Evolutionary conservation across 2,797 vertebrate species (phyloP).

Genomic region (Adelosebastes latens): DNA sequence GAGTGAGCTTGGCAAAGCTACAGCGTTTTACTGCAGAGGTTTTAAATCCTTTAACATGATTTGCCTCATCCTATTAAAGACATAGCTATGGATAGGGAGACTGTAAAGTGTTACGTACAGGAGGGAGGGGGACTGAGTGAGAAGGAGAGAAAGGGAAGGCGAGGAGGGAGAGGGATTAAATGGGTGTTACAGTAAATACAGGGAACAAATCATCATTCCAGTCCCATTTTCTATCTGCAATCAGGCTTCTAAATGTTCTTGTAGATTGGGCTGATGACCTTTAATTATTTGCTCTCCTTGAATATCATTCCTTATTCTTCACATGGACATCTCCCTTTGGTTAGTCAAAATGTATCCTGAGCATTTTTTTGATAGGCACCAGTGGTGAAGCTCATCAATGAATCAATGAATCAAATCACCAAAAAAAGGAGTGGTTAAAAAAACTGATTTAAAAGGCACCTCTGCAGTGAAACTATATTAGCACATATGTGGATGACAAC

Average conservation of each 20-base stretch:
- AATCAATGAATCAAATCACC: no score
- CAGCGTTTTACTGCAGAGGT: slow-evolving; percentile 75
- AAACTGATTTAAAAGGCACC: not conserved
- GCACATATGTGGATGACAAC: not conserved
- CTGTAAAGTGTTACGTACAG: slow-evolving; percentile 66
- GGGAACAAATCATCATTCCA: slow-evolving; percentile 62
- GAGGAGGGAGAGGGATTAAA: slow-evolving; percentile 62
- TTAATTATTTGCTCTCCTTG: slow-evolving; percentile 25
- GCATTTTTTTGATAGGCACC: not conserved
- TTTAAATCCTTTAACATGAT: slow-evolving; percentile 85
- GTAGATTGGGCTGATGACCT: slow-evolving; percentile 36
- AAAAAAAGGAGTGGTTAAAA: not conserved
- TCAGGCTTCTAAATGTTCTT: slow-evolving; percentile 52
- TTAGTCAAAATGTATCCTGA: slow-evolving; percentile 3
- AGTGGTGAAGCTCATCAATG: not conserved
- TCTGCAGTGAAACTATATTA: not conserved
- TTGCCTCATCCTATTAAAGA: slow-evolving; percentile 82
- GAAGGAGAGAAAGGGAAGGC: slow-evolving; percentile 51
- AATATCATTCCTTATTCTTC: slow-evolving; percentile 12
- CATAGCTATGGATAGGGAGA: slow-evolving; percentile 74
- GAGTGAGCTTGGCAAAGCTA: slow-evolving; percentile 70
- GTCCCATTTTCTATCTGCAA: slow-evolving; percentile 55
- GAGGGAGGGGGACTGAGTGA: slow-evolving; percentile 57
- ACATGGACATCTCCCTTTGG: not conserved
- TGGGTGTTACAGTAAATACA: slow-evolving; percentile 66